phyloP scores from a whole-genome alignment of 2,888 invertebrate species.

The Monoplex corrugatus region DNA sequence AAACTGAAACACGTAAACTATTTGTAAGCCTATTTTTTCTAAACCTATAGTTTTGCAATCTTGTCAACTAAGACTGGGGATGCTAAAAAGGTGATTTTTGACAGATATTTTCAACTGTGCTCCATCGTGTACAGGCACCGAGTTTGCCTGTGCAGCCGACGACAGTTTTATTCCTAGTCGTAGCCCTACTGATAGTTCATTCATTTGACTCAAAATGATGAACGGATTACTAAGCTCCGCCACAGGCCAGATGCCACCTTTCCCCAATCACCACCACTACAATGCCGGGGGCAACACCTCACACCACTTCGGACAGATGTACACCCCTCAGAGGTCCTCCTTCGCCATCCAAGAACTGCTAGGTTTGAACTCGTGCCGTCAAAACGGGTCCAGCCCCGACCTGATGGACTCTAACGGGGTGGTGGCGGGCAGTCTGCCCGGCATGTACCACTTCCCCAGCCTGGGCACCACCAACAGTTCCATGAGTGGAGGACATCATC shows the following conservation, averaged over 20 bases:
- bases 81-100: too few species aligned
- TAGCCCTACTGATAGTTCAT: too few species aligned
- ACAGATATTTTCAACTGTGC: too few species aligned
- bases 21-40: too few species aligned
- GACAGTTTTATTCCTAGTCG: too few species aligned
- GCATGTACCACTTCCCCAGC: slow-evolving; percentile 51
- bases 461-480: slow-evolving; percentile 31
- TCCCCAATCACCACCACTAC: slow-evolving; percentile 52
- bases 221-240: slow-evolving; percentile 53
- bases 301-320: slow-evolving; percentile 65
- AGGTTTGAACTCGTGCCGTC: slow-evolving; percentile 82
- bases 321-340: slow-evolving; percentile 88
- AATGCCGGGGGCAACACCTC: slow-evolving; percentile 37
- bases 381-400: slow-evolving; percentile 63
- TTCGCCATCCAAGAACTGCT: slow-evolving; percentile 94
- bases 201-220: slow-evolving; percentile 51
- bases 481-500: slow-evolving; percentile 40
- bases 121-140: too few species aligned
- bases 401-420: slow-evolving; percentile 63
- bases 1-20: too few species aligned
- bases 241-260: slow-evolving; percentile 53
- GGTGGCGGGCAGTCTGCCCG: slow-evolving; percentile 58
- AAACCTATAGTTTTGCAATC: too few species aligned
- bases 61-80: too few species aligned
- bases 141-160: too few species aligned